Evolutionary conservation across 2,113 vertebrate species (phyloP).

Genomic region (Phaethon lepturus): DNA sequence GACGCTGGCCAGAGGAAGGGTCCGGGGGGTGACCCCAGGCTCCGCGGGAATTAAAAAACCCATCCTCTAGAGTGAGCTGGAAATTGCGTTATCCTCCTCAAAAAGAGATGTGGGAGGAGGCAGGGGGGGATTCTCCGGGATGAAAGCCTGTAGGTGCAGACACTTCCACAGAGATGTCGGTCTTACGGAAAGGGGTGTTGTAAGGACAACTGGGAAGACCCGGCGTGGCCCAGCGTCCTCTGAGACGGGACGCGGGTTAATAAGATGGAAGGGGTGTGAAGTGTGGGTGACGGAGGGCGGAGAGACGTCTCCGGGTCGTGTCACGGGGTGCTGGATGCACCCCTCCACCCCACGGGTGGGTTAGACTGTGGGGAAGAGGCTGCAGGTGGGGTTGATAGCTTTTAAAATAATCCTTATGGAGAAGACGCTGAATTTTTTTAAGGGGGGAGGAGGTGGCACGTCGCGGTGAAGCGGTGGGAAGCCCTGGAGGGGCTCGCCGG

Average conservation of each 20-base stretch:
- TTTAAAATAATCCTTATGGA: not conserved
- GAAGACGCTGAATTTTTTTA: not conserved
- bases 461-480: not conserved
- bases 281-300: not conserved
- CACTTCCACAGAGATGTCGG: not conserved
- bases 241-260: not conserved
- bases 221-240: not conserved
- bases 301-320: not conserved
- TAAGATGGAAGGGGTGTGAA: not conserved
- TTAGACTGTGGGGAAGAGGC: not conserved
- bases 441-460: not conserved
- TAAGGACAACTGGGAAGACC: constrained; percentile 37
- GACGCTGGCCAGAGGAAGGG: not conserved
- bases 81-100: constrained; percentile 10
- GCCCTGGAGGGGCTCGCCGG: not conserved
- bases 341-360: not conserved
- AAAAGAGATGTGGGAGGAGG: constrained; percentile 36
- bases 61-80: not conserved
- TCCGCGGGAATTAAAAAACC: not conserved
- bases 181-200: not conserved
- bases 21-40: not conserved
- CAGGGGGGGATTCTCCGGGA: constrained; percentile 44
- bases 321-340: not conserved
- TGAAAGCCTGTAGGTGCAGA: constrained; percentile 46
- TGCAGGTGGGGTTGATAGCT: not conserved